Conservation (phyloP, 2,888 invertebrate species). For the Orchesella flavescens region DNA sequence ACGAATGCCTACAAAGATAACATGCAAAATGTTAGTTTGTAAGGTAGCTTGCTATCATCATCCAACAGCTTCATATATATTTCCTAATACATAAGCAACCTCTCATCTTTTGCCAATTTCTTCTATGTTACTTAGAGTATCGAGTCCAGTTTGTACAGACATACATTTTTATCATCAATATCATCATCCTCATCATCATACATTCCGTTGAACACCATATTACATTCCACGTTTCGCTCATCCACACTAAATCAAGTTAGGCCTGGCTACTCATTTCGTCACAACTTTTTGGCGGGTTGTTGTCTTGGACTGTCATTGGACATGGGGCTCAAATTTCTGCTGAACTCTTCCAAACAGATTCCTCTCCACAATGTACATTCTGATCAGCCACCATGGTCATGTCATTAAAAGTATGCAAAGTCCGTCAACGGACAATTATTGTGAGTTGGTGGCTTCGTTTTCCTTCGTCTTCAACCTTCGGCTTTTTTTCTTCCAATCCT, state of each 20-base stretch:
- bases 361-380: background rate
- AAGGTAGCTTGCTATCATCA: background rate
- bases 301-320: background rate
- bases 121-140: too few species aligned
- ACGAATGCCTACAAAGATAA: background rate
- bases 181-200: background rate
- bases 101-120: background rate
- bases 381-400: background rate
- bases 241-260: constrained; percentile 35
- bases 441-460: background rate
- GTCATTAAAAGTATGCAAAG: constrained; percentile 43
- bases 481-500: background rate
- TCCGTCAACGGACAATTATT: constrained; percentile 54
- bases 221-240: background rate
- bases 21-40: background rate
- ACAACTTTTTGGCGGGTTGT: constrained; percentile 50
- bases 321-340: background rate
- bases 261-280: constrained; percentile 9
- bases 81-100: background rate
- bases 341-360: constrained; percentile 39
- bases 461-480: background rate
- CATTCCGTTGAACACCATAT: background rate
- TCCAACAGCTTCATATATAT: too few species aligned
- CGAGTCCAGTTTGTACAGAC: background rate
- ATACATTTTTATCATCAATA: background rate